Conservation (phyloP, 2,888 invertebrate genomes). For the Cryptops parisi region DNA sequence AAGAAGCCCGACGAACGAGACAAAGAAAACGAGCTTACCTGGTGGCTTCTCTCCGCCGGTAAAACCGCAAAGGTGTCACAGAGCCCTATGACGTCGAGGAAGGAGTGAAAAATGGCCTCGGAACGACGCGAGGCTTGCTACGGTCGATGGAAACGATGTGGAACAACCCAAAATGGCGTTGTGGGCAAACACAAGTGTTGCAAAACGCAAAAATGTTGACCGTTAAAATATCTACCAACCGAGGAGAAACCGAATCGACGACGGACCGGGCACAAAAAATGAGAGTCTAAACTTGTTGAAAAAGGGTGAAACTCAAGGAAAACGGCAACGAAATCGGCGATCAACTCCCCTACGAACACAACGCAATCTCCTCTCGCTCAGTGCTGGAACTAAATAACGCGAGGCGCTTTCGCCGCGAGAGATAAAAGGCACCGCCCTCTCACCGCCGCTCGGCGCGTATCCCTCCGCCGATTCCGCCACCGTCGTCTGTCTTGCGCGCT, state of each 20-base stretch:
- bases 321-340: conserved; percentile 21
- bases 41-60: conserved; percentile 13
- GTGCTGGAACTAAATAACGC: conserved; percentile 48
- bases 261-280: conserved; percentile 13
- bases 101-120: conserved; percentile 10
- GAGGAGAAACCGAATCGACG: conserved; percentile 5
- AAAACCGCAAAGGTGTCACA: conserved; percentile 17
- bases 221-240: conserved; percentile 2
- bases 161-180: conserved; percentile 12
- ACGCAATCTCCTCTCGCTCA: conserved; percentile 26
- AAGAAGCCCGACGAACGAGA: too few species aligned
- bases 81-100: conserved; percentile 16
- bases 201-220: background rate
- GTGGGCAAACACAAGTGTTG: conserved; percentile 6
- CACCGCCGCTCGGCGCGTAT: conserved; percentile 1
- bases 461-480: too few species aligned
- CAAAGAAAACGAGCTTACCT: too few species aligned
- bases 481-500: too few species aligned
- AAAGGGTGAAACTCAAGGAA: conserved; percentile 15
- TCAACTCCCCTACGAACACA: conserved; percentile 22
- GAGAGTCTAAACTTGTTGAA: conserved; percentile 15
- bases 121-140: conserved; percentile 11
- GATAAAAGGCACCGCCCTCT: conserved; percentile 3
- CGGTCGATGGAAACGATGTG: conserved; percentile 11
- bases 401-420: conserved; percentile 28